Evolutionary conservation across 2,888 invertebrate species (phyloP).

Genomic region (Microplitis deprimator): DNA sequence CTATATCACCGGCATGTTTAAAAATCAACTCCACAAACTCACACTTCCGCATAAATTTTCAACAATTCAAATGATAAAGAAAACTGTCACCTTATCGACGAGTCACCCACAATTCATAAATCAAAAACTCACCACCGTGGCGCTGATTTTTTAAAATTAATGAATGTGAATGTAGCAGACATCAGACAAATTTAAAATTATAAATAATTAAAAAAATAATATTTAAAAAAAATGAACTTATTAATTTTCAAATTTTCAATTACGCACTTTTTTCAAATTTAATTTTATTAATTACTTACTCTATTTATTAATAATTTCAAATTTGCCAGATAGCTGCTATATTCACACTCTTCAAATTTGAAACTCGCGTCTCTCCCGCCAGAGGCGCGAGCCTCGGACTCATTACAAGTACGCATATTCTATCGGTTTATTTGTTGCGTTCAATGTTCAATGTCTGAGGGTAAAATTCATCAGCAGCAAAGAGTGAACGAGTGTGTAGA

Average conservation of each 20-base stretch:
- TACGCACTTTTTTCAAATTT: no score
- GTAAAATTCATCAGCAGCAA: conserved; percentile 48
- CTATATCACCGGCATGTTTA: not conserved
- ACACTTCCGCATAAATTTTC: no score
- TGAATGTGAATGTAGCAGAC: no score
- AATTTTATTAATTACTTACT: no score
- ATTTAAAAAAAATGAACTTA: no score
- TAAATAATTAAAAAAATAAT: no score
- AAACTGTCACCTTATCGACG: not conserved
- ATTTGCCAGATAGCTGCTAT: no score
- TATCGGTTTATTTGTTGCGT: conserved; percentile 28
- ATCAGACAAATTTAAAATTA: no score
- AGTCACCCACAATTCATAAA: not conserved
- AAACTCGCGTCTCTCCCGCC: not conserved
- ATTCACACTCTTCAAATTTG: not conserved
- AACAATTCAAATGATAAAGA: not conserved
- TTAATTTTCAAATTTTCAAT: no score
- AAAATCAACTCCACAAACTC: not conserved
- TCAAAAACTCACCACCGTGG: not conserved
- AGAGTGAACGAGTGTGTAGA: conserved; percentile 56
- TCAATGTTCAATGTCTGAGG: conserved; percentile 47
- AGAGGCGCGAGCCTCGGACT: not conserved
- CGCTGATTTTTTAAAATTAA: not conserved
- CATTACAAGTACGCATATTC: not conserved
- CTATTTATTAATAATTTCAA: no score